Conservation (phyloP, 2,113 vertebrate genomes). For the Scopus umbretta region DNA sequence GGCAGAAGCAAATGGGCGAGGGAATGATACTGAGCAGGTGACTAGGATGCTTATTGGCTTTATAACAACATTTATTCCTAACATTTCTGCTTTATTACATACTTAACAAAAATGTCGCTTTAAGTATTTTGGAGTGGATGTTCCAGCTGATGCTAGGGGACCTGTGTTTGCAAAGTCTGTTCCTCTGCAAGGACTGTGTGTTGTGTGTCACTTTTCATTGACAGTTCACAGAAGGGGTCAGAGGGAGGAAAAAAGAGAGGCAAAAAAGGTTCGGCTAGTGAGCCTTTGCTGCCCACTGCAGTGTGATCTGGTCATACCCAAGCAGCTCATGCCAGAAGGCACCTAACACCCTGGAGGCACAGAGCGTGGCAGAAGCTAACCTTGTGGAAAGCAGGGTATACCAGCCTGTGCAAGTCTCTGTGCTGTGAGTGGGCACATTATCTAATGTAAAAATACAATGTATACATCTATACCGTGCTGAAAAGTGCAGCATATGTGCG, state of each 20-base stretch:
- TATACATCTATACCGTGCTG: not conserved
- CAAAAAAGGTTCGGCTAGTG: not conserved
- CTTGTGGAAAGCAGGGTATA: not conserved
- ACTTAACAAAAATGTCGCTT: not conserved
- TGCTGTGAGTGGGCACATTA: not conserved
- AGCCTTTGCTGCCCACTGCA: not conserved
- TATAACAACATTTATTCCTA: not conserved
- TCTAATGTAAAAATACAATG: not conserved
- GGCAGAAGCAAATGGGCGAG: not conserved
- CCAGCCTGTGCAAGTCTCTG: not conserved
- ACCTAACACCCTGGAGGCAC: not conserved
- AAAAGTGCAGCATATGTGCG: accelerated
- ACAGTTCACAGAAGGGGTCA: not conserved
- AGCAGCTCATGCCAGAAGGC: not conserved
- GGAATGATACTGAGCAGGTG: not conserved
- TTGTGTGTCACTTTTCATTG: not conserved
- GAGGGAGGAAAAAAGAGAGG: not conserved
- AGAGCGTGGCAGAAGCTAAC: too few species aligned
- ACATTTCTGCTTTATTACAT: not conserved
- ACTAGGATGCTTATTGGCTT: not conserved
- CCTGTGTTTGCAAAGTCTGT: not conserved
- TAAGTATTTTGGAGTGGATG: not conserved
- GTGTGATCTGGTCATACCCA: not conserved
- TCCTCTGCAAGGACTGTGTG: not conserved
- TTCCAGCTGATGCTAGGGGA: not conserved